These are phyloP conservation scores for Mesorhabditis sp. DNA, from an alignment of 2,888 invertebrate species.

Conservation along the genomic window DNA sequence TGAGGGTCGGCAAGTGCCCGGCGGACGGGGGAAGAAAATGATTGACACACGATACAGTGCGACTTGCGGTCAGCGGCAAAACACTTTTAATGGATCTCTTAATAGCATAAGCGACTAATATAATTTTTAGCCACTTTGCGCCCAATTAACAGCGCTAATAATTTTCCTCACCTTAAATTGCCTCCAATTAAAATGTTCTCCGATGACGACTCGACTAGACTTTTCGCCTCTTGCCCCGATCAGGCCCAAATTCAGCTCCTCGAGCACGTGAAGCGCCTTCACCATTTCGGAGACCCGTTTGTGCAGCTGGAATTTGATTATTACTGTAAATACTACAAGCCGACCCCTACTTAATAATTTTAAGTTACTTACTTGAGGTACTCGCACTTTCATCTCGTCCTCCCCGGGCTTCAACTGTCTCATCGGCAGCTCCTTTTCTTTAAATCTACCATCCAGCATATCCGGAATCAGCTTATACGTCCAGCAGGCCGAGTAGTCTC, in stretches of 20 bases:
- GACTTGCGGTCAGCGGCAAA: no score
- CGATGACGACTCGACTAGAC: conserved; percentile 44
- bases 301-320: conserved; percentile 52
- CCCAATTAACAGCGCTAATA: no score
- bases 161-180: conserved; percentile 58
- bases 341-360: no score
- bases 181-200: conserved; percentile 58
- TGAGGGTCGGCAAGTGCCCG: no score
- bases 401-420: conserved; percentile 45
- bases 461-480: conserved; percentile 41
- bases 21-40: no score
- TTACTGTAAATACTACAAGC: no score
- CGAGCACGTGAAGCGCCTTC: conserved; percentile 57
- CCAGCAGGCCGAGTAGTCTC: conserved; percentile 50
- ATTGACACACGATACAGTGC: no score
- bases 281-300: conserved; percentile 59
- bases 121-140: no score
- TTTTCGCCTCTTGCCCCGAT: conserved; percentile 38
- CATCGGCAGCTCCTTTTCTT: conserved; percentile 46
- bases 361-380: conserved; percentile 61
- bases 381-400: conserved; percentile 59
- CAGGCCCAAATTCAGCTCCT: conserved; percentile 58
- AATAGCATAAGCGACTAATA: no score
- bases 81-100: no score
- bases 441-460: conserved; percentile 27